Percentiles rank a stretch among this genome's conserved stretches.
Conservation (phyloP, 1,140 invertebrate genomes). For the Danaus plexippus region DNA sequence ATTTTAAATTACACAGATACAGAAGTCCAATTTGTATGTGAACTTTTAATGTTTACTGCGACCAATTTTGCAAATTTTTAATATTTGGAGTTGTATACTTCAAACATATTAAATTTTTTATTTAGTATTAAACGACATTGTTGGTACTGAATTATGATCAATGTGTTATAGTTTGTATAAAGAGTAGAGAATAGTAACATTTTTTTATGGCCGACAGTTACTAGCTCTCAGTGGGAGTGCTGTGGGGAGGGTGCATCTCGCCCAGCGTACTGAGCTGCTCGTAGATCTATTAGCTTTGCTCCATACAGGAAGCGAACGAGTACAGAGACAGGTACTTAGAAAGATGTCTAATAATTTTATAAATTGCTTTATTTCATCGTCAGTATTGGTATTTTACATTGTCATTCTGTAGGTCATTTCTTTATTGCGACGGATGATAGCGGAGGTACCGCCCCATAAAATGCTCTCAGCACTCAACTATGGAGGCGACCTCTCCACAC, state of each 20-base stretch:
- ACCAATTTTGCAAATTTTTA: too few species aligned
- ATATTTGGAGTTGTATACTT: too few species aligned
- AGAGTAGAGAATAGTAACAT: constrained; percentile 2
- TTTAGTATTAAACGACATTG: too few species aligned
- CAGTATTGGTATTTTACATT: not conserved
- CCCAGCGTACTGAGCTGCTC: constrained; percentile 88
- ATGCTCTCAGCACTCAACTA: constrained; percentile 50
- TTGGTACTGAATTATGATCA: too few species aligned
- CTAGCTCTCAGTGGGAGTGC: constrained; percentile 93
- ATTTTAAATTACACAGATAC: too few species aligned
- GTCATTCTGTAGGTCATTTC: constrained; percentile 55
- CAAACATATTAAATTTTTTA: too few species aligned
- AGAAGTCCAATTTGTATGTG: too few species aligned
- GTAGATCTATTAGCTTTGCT: constrained; percentile 89
- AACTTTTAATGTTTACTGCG: too few species aligned
- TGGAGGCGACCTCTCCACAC: constrained; percentile 32
- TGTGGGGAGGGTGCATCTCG: constrained; percentile 90
- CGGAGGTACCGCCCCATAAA: constrained; percentile 59
- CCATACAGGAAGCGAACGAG: constrained; percentile 94
- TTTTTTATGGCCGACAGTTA: constrained; percentile 45
- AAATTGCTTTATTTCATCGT: not conserved
- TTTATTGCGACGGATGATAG: constrained; percentile 58
- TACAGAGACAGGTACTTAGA: constrained; percentile 89
- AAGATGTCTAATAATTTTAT: too few species aligned
- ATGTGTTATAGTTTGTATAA: not conserved